These are phyloP conservation scores for Bombus vancouverensis DNA, from an alignment of 1,140 invertebrate genomes.

Conservation along the genomic window DNA sequence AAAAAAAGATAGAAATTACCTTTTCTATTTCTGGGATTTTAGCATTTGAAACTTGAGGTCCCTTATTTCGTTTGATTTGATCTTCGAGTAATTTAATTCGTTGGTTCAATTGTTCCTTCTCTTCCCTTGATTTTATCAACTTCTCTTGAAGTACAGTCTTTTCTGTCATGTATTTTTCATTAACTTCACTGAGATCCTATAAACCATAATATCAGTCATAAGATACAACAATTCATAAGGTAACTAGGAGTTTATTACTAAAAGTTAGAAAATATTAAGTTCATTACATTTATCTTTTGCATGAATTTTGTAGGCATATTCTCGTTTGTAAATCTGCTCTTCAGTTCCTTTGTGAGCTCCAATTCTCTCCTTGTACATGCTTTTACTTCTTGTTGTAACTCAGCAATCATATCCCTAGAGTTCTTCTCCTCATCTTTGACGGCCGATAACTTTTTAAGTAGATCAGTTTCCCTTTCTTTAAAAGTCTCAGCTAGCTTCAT, in stretches of 20 bases:
- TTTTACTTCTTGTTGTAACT: conserved; percentile 64
- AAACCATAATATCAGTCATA: conserved; percentile 38
- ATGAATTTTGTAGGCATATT: conserved; percentile 80
- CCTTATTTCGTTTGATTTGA: conserved; percentile 59
- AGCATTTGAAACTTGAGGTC: conserved; percentile 57
- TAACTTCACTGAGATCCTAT: conserved; percentile 81
- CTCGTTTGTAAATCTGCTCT: conserved; percentile 44
- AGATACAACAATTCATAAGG: conserved; percentile 7
- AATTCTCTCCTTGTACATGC: conserved; percentile 68
- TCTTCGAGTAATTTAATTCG: conserved; percentile 67
- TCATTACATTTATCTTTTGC: conserved; percentile 80
- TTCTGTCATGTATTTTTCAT: conserved; percentile 82
- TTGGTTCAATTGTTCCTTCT: conserved; percentile 60
- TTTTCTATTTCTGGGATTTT: conserved; percentile 21
- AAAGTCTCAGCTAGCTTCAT: conserved; percentile 55
- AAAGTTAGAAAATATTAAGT: neutral
- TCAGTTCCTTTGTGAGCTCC: conserved; percentile 72
- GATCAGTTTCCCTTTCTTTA: conserved; percentile 63
- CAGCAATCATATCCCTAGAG: conserved; percentile 63
- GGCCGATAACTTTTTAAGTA: conserved; percentile 58
- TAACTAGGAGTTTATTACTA: neutral
- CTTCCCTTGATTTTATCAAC: conserved; percentile 58
- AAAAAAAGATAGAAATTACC: conserved; percentile 39
- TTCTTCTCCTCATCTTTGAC: conserved; percentile 69
- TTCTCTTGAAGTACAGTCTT: conserved; percentile 77